Evolutionary conservation across 1,140 invertebrate genomes (phyloP), one percentile per base, ranked within the genome.

Genomic region (Matsumurasca onukii): DNA sequence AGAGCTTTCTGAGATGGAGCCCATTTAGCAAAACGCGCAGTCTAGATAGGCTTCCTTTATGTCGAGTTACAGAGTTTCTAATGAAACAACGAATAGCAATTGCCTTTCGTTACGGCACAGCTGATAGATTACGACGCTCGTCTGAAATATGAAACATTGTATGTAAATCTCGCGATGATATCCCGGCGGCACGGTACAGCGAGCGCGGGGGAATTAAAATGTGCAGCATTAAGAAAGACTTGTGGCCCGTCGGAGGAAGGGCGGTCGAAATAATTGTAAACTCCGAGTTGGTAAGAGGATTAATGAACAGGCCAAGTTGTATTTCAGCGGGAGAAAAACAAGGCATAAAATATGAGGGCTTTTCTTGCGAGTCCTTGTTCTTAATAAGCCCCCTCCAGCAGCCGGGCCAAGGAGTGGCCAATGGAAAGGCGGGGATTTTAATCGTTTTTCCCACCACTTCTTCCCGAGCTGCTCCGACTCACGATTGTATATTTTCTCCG

Each of bases 361-460:
- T 68, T 59, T 68, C 67, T 68, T 68, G 67, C 67, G 25, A 39
- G 66, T 24, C 52, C 30, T 52, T 57, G 66, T 39, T n/a, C 52
- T 61, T 39, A 61, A 68, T 57, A 57, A 68, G 66, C 57, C 31
- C 52, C 52, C 55, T 39, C 45, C 31, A 57, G 25, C 34, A 49
- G n/a, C n/a, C 39, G 27, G 34, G 49, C 31, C 67, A 68, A 68
- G 52, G 55, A 68, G 34, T 39, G 57, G 25, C 65, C 69, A 70
- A 63, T 70, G 52, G 63, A 66, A 66, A 63, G 63, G 63, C 69
- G 27, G 63, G 59, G 69, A 66, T 70, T 70, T 70, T 70, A 70
- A 70, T 70, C 66, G 69, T 64, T 70, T 70, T 70, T 66, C 69
- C 65, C 67, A 62, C 67, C 39, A 30, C 67, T 68, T 55, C 67